Base-by-base conservation (phyloP, 35 echinoderm and acorn worm species). In the Chiridota heheva region DNA sequence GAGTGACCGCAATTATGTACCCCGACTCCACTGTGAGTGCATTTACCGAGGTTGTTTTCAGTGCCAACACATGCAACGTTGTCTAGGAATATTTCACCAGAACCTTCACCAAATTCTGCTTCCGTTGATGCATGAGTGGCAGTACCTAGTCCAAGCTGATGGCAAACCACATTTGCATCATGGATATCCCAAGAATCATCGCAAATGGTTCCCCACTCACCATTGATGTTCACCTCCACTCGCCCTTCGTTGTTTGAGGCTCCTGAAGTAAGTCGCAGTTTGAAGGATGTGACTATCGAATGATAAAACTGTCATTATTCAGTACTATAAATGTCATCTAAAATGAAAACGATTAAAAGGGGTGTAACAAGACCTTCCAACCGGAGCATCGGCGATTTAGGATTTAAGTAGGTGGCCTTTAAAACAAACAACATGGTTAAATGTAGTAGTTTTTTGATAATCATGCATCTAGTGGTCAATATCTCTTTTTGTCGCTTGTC, bases 141-240 rank as follows among this genome's bases (percentile, higher is more conserved):
- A 3, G 46, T 30, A 18, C 56, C 31, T 16, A 37, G 61, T n/a
- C 75, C 75, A 36, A 79, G 75, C 51, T 79, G 75, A 37, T 32
- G 16, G 51, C 75, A 79, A 12, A 79, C 75, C 12, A 79, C 75
- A 36, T 79, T 20, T 0, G 75, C 75, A n/a, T 79, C 75, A 17
- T 10, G 13, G 15, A 36, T 58, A 6, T 60, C 75, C 31, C 44
- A 79, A 31, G 16, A 7, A 39, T 79, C 75, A 20, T 79, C 75
- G 34, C 75, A 79, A 39, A 79, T 56, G 1, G 75, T 79, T 2
- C 75, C 75, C 75, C 75, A 79, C n/a, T 79, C 24, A 29, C 75
- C 75, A 13, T 60, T 3, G 51, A 40, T 39, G 20, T 26, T 60
- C 15, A 79, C 61, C 51, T 79, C 75, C 49, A 79, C 44, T n/a